These are phyloP conservation scores for Panthera uncia DNA, from an alignment of 2,113 vertebrate species.

Conservation along the genomic window DNA sequence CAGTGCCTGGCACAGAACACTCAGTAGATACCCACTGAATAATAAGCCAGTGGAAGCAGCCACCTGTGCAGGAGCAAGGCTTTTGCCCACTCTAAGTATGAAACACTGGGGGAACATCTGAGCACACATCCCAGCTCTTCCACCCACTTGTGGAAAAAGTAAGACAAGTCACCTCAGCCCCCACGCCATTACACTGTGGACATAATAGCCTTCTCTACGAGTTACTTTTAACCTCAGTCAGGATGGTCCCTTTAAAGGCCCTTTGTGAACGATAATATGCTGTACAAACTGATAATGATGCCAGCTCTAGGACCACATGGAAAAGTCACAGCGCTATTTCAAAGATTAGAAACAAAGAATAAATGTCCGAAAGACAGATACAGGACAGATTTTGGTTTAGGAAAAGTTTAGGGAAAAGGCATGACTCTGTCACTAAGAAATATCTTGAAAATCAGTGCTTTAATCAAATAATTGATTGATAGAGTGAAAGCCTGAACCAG, in stretches of 20 bases:
- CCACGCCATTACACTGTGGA: accelerated
- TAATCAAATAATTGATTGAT: not conserved
- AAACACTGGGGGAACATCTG: too few relatives aligned
- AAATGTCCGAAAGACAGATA: not conserved
- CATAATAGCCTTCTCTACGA: not conserved
- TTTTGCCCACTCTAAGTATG: not conserved
- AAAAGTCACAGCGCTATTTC: not conserved
- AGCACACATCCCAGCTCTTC: not conserved
- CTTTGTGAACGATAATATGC: not conserved
- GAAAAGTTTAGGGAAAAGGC: not conserved
- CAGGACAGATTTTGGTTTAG: not conserved
- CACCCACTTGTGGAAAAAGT: not conserved
- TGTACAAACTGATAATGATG: not conserved
- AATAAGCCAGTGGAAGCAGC: not conserved
- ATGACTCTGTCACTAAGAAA: not conserved
- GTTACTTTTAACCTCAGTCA: not conserved
- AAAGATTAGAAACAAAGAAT: not conserved
- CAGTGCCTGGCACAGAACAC: not conserved
- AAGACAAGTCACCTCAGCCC: not conserved
- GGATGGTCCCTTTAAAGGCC: not conserved
- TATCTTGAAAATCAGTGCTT: not conserved
- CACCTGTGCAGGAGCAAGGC: accelerated
- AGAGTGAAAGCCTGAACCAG: not conserved
- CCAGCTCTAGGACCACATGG: not conserved
- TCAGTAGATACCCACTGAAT: not conserved